Conservation (phyloP, 2,113 vertebrate species). For the Bucco capensis region DNA sequence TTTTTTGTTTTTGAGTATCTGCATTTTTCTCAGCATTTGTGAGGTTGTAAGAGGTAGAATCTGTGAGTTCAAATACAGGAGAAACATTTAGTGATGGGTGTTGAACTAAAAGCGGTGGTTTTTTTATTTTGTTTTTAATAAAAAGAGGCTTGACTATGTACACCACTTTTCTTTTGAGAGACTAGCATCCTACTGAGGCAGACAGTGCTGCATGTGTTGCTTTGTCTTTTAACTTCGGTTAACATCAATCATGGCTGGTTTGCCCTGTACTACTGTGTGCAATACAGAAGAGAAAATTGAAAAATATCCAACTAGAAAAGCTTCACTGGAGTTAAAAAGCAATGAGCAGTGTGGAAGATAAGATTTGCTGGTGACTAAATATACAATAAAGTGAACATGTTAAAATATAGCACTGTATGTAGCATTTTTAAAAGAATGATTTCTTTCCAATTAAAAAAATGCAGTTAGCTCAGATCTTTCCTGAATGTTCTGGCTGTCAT, state of each 20-base stretch:
- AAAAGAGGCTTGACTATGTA: not conserved
- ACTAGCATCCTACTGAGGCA: not conserved
- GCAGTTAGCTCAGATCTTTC: not conserved
- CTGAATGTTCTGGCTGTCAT: slow-evolving; percentile 31
- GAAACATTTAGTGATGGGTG: not conserved
- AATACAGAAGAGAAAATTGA: not conserved
- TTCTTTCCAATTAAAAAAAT: slow-evolving; percentile 14
- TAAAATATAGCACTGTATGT: not conserved
- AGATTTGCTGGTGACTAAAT: not conserved
- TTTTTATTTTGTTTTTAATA: not conserved
- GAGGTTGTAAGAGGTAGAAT: not conserved
- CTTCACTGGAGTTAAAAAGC: not conserved
- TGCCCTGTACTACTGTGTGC: not conserved
- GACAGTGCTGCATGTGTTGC: not conserved
- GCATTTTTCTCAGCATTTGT: not conserved
- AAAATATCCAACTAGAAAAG: not conserved
- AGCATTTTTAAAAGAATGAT: not conserved
- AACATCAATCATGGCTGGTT: not conserved
- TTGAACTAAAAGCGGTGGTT: not conserved
- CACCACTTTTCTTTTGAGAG: not conserved
- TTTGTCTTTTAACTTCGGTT: not conserved
- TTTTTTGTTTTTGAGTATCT: not conserved
- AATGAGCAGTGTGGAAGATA: not conserved
- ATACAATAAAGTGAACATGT: not conserved
- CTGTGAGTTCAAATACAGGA: not conserved